These are phyloP conservation scores for cattle (Bos taurus) DNA, from an alignment of 2,113 vertebrate species.

Conservation along the genomic window DNA sequence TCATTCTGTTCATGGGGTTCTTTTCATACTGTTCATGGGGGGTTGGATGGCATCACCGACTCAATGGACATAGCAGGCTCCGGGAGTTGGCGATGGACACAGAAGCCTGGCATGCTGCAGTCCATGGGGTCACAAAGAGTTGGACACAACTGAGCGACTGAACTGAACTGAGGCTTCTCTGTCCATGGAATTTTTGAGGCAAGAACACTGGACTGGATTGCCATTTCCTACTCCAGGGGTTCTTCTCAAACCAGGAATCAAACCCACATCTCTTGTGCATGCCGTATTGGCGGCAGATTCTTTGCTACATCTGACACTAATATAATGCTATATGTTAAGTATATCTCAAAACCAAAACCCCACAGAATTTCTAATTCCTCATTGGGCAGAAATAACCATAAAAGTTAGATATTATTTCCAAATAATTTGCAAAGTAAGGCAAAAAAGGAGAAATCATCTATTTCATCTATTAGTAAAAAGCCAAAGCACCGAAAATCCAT, in stretches of 20 bases:
- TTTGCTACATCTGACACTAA: neutral
- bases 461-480: neutral
- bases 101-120: neutral
- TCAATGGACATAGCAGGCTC: neutral
- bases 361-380: neutral
- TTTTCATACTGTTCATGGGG: neutral
- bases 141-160: neutral
- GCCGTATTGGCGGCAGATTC: neutral
- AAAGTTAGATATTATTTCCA: neutral
- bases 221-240: neutral
- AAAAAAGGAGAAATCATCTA: neutral
- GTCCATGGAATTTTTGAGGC: neutral
- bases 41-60: neutral
- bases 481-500: neutral
- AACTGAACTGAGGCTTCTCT: neutral
- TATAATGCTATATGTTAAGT: neutral
- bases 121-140: neutral
- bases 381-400: neutral
- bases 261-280: neutral
- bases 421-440: neutral
- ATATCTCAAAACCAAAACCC: neutral
- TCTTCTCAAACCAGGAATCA: neutral
- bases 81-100: neutral
- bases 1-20: neutral
- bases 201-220: neutral